phyloP scores from a whole-genome alignment of 2,113 vertebrate species.

The Thinocorus orbignyianus region DNA sequence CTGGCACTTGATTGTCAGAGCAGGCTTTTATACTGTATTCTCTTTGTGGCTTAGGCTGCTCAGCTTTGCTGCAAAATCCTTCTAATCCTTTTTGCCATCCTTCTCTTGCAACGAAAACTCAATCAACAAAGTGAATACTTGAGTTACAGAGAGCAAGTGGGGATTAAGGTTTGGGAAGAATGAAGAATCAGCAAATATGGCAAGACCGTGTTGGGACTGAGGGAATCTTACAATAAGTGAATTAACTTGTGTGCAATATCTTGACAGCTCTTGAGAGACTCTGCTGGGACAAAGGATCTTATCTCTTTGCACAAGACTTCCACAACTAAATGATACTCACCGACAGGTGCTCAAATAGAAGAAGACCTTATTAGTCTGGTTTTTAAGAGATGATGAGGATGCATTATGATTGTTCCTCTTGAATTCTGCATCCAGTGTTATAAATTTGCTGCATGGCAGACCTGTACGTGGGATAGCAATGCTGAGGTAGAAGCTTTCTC shows the following conservation, averaged over 20 bases:
- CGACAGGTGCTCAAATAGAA: neutral
- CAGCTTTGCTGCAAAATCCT: neutral
- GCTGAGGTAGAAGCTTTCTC: neutral
- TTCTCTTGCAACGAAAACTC: neutral
- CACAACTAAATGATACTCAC: neutral
- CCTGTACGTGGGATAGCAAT: neutral
- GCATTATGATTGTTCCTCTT: neutral
- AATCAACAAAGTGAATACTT: neutral
- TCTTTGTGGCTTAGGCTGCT: neutral
- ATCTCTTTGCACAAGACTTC: neutral
- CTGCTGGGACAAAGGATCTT: neutral
- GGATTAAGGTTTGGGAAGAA: neutral
- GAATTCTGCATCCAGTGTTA: neutral
- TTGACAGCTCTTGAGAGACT: neutral
- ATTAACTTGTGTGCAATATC: neutral
- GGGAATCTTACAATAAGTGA: neutral
- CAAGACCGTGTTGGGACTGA: neutral
- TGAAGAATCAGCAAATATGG: neutral
- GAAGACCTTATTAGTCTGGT: neutral
- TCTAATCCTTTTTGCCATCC: slow-evolving; percentile 18
- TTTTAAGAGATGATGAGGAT: neutral
- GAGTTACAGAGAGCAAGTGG: neutral
- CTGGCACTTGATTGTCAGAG: neutral
- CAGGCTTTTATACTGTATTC: neutral
- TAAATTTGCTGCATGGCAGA: neutral